phyloP scores from a whole-genome alignment of 2,797 vertebrate species.

The Rhabdophis nuchalis region DNA sequence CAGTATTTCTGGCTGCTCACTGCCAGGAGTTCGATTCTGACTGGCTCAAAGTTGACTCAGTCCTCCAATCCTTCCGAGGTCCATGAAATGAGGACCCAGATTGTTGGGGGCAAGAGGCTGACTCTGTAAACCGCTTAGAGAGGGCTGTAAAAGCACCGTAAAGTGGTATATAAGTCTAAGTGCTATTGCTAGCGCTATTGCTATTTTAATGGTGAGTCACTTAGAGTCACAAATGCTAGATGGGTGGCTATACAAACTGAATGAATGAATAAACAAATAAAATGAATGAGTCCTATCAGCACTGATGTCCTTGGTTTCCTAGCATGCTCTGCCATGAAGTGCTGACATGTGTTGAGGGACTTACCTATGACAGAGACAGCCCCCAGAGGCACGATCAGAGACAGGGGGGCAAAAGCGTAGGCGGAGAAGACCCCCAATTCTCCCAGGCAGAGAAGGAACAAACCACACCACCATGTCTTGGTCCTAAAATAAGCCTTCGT shows the following conservation, averaged over 20 bases:
- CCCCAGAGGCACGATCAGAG: slow-evolving; percentile 86
- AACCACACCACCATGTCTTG: slow-evolving; percentile 93
- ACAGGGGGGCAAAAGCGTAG: slow-evolving; percentile 89
- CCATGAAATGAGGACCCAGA: too few species aligned
- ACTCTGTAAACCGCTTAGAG: too few species aligned
- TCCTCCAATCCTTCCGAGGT: too few species aligned
- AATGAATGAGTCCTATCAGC: neutral
- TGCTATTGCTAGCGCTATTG: too few species aligned
- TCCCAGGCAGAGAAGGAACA: slow-evolving; percentile 82
- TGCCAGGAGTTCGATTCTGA: too few species aligned
- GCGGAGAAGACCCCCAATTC: slow-evolving; percentile 88
- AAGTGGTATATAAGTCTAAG: too few species aligned
- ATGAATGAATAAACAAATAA: neutral
- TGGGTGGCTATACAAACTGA: neutral
- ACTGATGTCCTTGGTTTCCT: neutral
- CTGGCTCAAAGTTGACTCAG: too few species aligned
- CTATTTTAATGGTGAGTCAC: neutral
- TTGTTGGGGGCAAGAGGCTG: too few species aligned
- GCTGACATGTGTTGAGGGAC: neutral
- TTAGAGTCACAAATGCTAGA: neutral
- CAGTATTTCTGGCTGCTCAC: too few species aligned
- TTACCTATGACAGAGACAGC: slow-evolving; percentile 88
- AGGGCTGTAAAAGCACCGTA: too few species aligned
- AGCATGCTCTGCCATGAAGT: neutral
- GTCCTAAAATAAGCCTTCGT: slow-evolving; percentile 85